Evolutionary conservation across 2,113 vertebrate species (phyloP).

Genomic region (Alouatta palliata): DNA sequence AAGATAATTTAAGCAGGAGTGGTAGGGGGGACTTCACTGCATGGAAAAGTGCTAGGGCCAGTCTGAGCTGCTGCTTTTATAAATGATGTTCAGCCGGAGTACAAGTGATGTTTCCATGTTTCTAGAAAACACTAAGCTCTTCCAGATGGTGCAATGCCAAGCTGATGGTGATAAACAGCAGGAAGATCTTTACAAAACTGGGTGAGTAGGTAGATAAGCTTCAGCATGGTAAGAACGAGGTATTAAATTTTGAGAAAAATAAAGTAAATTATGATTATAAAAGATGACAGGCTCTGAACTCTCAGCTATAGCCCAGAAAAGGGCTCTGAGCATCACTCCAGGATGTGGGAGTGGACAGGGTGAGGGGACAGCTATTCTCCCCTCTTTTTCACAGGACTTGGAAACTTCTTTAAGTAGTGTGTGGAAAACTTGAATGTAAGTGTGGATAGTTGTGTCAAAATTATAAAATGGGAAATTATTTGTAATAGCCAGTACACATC

Average conservation of each 20-base stretch:
- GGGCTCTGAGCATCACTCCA: neutral
- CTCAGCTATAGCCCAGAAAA: neutral
- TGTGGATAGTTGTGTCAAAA: neutral
- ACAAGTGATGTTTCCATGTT: constrained; percentile 21
- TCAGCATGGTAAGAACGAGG: neutral
- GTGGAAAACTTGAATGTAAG: neutral
- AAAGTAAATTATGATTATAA: neutral
- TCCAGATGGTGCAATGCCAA: constrained; percentile 57
- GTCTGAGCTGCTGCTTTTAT: neutral
- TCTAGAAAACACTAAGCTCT: constrained; percentile 37
- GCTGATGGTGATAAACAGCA: constrained; percentile 29
- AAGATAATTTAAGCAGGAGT: neutral
- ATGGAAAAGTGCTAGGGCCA: neutral
- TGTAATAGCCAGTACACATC: neutral
- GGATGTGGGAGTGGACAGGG: neutral
- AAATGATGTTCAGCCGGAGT: neutral
- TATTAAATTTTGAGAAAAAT: neutral
- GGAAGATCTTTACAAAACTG: constrained; percentile 15
- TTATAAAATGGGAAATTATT: neutral
- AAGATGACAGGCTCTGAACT: neutral
- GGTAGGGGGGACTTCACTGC: neutral
- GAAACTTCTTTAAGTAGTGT: neutral
- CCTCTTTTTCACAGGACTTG: neutral
- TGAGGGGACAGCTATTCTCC: neutral
- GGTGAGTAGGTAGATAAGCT: constrained; percentile 27